These are phyloP conservation scores for Unio delphinus DNA, from an alignment of 2,888 invertebrate genomes.

Conservation along the genomic window DNA sequence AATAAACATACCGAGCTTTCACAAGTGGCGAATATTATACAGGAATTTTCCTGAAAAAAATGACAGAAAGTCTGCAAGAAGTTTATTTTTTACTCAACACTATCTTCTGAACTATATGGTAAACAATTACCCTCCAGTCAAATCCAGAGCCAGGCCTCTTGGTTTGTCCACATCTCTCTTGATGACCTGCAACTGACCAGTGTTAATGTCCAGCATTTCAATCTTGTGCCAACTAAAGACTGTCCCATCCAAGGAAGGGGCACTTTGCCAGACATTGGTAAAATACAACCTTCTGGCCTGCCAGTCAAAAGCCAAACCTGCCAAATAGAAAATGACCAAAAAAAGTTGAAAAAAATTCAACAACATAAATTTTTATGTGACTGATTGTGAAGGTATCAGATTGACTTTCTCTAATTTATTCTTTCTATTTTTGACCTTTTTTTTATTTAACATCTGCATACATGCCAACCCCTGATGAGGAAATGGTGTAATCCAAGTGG, in stretches of 20 bases:
- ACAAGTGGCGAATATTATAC: too few relatives aligned
- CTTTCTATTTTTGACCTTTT: too few relatives aligned
- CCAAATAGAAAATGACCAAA: background rate
- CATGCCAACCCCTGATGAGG: too few relatives aligned
- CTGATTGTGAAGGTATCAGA: background rate
- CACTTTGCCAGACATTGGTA: constrained; percentile 57
- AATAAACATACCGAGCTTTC: too few relatives aligned
- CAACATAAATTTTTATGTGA: background rate
- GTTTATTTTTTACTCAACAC: too few relatives aligned
- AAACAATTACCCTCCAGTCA: constrained; percentile 32
- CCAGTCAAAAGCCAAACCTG: constrained; percentile 59
- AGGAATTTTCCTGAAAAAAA: too few relatives aligned
- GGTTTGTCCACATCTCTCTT: constrained; percentile 47
- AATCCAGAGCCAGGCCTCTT: constrained; percentile 50
- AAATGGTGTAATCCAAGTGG: too few relatives aligned
- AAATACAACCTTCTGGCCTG: constrained; percentile 56
- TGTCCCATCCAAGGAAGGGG: constrained; percentile 44
- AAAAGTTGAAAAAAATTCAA: background rate
- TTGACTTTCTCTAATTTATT: background rate
- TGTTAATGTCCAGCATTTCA: constrained; percentile 55
- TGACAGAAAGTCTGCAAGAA: too few relatives aligned
- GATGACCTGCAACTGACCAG: constrained; percentile 25
- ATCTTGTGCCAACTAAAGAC: constrained; percentile 58
- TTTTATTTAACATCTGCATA: too few relatives aligned
- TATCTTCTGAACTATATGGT: too few relatives aligned